Base-by-base conservation (phyloP, 2,113 vertebrate genomes). In the Cranoglanis bouderius region DNA sequence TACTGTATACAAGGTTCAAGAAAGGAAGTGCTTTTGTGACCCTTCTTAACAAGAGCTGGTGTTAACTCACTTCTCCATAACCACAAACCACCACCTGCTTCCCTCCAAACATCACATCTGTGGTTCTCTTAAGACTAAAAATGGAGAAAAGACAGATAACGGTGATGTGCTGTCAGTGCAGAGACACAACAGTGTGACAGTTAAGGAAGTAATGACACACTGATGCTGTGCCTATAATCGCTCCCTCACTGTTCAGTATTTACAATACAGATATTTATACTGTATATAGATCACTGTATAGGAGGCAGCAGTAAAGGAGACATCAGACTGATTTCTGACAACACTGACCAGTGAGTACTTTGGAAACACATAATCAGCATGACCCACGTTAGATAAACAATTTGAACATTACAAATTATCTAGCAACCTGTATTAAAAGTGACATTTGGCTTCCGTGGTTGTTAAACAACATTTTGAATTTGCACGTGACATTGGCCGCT, bases 31-130 rank as follows among this genome's bases (percentile, higher is more conserved):
- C 35, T 59, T 78, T n/a, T 84, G 32, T 43, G 35, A 19, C 6
- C 18, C 67, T 83, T 72, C 63, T 43, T 82, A 51, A 85, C 57
- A 82, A 38, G 38, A 90, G 80, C 18, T 85, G 65, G 90, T 49
- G 87, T 89, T 86, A 61, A 93, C 63, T 98, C 94, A 99, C 98
- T 97, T 99, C 98, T 93, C 98, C 98, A 92, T 99, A 99, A 87
- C 98, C 98, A 94, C 98, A 99, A 90, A 99, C 97, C 90, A 99
- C 97, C 90, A 99, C 97, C 93, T 99, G 98, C 92, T 99, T 99
- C 89, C 98, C 98, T 94, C 98, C 98, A 94, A 99, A 99, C 98
- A 99, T 99, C 91, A 99, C 97, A 93, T 99, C 98, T 9, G 98
- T 99, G 92, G 98, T 99, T 94, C 98, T 97, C 95, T 99, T 99